Percentiles rank a stretch among this genome's conserved stretches.
These are phyloP conservation scores for Meleagris gallopavo DNA, from an alignment of 2,113 vertebrate species.

Conservation along the genomic window DNA sequence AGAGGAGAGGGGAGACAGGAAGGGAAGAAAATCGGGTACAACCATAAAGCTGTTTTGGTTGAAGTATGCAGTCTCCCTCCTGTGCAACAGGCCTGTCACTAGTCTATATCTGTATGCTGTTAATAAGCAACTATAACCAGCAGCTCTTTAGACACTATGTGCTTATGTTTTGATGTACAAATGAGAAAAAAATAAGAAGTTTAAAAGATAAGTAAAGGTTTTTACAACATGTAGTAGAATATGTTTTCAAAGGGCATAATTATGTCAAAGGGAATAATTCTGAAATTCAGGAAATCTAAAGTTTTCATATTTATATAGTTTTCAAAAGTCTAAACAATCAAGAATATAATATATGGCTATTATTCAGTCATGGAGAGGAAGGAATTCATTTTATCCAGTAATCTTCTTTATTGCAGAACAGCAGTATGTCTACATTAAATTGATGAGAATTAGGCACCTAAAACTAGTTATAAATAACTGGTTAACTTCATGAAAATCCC, in stretches of 20 bases:
- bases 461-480: not conserved
- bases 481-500: not conserved
- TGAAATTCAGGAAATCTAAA: not conserved
- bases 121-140: not conserved
- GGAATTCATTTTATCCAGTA: not conserved
- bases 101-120: fast-evolving
- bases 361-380: not conserved
- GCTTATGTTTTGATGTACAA: not conserved
- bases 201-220: not conserved
- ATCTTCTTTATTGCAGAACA: not conserved
- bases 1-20: not conserved
- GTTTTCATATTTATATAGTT: not conserved
- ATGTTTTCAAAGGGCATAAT: not conserved
- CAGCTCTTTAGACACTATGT: not conserved
- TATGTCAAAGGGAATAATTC: not conserved
- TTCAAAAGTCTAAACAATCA: not conserved
- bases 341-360: not conserved
- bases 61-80: fast-evolving
- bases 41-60: not conserved
- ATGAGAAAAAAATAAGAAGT: not conserved
- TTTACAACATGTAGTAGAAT: not conserved
- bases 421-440: not conserved
- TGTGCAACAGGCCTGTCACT: fast-evolving
- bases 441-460: not conserved
- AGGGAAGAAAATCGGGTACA: not conserved